phyloP scores from a whole-genome alignment of 2,888 invertebrate genomes.

The Agrochola macilenta region DNA sequence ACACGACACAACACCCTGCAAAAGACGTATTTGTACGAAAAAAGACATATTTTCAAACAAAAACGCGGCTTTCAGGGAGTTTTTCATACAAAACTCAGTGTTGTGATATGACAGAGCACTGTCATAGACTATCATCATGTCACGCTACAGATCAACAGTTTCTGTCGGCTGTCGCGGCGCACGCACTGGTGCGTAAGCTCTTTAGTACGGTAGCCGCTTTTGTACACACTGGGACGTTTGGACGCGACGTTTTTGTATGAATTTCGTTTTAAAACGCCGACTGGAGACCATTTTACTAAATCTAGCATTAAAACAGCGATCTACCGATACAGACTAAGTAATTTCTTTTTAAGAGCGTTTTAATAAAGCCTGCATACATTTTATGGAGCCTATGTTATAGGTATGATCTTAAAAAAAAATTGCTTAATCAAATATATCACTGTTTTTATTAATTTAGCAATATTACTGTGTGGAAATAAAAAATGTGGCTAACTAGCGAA shows the following conservation, averaged over 20 bases:
- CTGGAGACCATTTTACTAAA: too few relatives aligned
- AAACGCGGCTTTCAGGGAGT: neutral
- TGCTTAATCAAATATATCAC: too few relatives aligned
- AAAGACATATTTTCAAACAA: conserved; percentile 19
- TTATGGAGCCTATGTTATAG: too few relatives aligned
- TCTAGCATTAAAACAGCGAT: too few relatives aligned
- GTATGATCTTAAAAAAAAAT: too few relatives aligned
- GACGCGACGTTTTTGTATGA: conserved; percentile 10
- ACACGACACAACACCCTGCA: neutral
- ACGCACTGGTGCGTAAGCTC: conserved; percentile 71
- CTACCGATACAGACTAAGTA: too few relatives aligned
- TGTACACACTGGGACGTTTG: conserved; percentile 62
- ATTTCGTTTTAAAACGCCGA: too few relatives aligned
- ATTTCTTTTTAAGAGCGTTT: too few relatives aligned
- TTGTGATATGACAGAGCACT: conserved; percentile 22
- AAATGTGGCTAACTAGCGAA: too few relatives aligned
- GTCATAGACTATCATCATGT: conserved; percentile 28
- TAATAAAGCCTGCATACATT: too few relatives aligned
- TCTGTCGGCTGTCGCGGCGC: conserved; percentile 63
- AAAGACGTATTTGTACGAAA: conserved; percentile 14
- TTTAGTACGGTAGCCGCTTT: conserved; percentile 69
- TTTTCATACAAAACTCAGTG: conserved; percentile 47
- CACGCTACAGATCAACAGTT: conserved; percentile 39
- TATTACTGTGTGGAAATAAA: too few relatives aligned
- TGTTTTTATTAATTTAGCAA: too few relatives aligned